A percentile compares a stretch with the other conserved stretches of the same genome.
Evolutionary conservation across 2,113 vertebrate genomes (phyloP).

Genomic region (Lophius piscatorius): DNA sequence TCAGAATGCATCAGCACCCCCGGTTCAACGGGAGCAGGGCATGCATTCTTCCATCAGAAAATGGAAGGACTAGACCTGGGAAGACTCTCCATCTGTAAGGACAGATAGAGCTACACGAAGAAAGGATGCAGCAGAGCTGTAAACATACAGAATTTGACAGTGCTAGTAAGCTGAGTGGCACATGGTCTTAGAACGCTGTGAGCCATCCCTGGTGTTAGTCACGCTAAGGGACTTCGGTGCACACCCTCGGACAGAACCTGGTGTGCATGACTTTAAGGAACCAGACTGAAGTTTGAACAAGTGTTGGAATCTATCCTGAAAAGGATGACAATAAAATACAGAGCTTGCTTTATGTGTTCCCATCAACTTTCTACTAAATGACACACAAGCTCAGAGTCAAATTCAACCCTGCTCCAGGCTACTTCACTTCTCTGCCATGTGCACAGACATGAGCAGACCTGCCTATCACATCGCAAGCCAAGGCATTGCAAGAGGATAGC

Average conservation of each 20-base stretch:
- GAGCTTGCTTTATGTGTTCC: not conserved
- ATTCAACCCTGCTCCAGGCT: conserved; percentile 46
- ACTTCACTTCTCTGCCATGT: conserved; percentile 41
- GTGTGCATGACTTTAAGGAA: conserved; percentile 6
- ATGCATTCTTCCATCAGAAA: conserved; percentile 47
- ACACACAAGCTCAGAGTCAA: conserved; percentile 39
- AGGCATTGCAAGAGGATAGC: conserved; percentile 32
- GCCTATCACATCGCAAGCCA: conserved; percentile 52
- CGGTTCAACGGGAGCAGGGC: conserved; percentile 35
- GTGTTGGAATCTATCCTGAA: not conserved
- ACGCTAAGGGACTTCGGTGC: conserved; percentile 11
- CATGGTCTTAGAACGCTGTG: conserved; percentile 22
- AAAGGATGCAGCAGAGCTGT: conserved; percentile 38
- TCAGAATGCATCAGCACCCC: conserved; percentile 73
- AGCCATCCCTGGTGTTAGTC: conserved; percentile 44
- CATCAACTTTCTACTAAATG: conserved; percentile 34
- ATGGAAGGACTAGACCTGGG: conserved; percentile 40
- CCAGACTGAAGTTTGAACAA: conserved; percentile 9
- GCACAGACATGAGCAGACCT: conserved; percentile 69
- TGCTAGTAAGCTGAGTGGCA: conserved; percentile 24
- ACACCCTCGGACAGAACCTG: not conserved
- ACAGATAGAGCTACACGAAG: conserved; percentile 45
- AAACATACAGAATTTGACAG: conserved; percentile 64
- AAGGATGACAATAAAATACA: conserved; percentile 4
- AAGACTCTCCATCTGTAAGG: conserved; percentile 58